Conservation (phyloP, 2,113 vertebrate species). For the Leptobrachium leishanense region DNA sequence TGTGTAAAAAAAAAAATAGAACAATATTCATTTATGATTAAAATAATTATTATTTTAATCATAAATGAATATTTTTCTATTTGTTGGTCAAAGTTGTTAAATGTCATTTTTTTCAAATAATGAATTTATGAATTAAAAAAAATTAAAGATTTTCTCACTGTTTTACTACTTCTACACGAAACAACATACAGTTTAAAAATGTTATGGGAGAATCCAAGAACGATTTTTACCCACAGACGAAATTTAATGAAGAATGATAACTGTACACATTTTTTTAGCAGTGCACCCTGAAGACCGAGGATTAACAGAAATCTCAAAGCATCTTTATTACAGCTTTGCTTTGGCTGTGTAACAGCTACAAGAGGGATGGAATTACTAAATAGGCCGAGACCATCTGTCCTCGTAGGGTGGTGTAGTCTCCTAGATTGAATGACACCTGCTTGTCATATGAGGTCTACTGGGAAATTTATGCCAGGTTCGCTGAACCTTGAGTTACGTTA, state of each 20-base stretch:
- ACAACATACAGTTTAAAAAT: too few relatives aligned
- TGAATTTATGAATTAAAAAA: too few relatives aligned
- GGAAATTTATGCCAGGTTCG: slow-evolving; percentile 73
- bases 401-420: slow-evolving; percentile 62
- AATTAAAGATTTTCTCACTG: too few relatives aligned
- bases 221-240: too few relatives aligned
- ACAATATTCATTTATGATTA: too few relatives aligned
- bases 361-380: slow-evolving; percentile 72
- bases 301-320: slow-evolving; percentile 67
- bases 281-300: slow-evolving; percentile 70
- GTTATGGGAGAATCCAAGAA: too few relatives aligned
- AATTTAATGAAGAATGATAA: slow-evolving; percentile 66
- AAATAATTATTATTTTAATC: too few relatives aligned
- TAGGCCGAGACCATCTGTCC: slow-evolving; percentile 73
- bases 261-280: slow-evolving; percentile 66
- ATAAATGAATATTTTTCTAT: too few relatives aligned
- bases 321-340: slow-evolving; percentile 63
- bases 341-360: slow-evolving; percentile 62
- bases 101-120: too few relatives aligned
- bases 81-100: too few relatives aligned
- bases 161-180: too few relatives aligned
- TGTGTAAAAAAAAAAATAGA: too few relatives aligned
- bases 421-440: slow-evolving; percentile 83
- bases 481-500: slow-evolving; percentile 70
- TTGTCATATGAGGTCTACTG: slow-evolving; percentile 75